These are phyloP conservation scores for Sisor rabdophorus DNA, from an alignment of 2,113 vertebrate genomes.

Conservation along the genomic window DNA sequence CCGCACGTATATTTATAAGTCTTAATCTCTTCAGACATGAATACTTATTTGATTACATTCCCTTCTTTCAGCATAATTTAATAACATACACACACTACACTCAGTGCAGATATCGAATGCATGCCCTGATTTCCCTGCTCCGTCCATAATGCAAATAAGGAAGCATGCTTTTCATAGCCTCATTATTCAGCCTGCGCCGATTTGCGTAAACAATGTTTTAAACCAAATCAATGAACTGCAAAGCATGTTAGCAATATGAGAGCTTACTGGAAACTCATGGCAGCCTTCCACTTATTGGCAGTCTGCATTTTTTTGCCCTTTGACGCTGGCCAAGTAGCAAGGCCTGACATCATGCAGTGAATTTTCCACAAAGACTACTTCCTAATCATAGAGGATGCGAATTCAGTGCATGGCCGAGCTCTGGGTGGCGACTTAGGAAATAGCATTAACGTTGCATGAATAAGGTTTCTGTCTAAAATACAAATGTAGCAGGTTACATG, in stretches of 20 bases:
- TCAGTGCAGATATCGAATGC: background rate
- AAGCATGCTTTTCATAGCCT: conserved; percentile 9
- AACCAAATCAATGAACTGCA: conserved; percentile 52
- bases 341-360: conserved; percentile 57
- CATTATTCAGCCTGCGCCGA: conserved; percentile 40
- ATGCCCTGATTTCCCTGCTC: conserved; percentile 1
- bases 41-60: no score
- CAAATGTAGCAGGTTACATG: conserved; percentile 11
- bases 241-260: conserved; percentile 53
- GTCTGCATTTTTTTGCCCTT: conserved; percentile 57
- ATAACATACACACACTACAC: background rate
- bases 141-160: conserved; percentile 7
- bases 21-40: no score
- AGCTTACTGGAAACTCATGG: conserved; percentile 54
- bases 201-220: conserved; percentile 46
- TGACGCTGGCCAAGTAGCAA: conserved; percentile 54
- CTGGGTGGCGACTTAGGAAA: conserved; percentile 34
- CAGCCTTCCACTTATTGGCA: conserved; percentile 57
- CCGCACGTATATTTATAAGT: no score
- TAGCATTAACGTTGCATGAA: conserved; percentile 18
- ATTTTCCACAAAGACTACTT: conserved; percentile 54
- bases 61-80: background rate
- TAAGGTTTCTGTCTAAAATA: conserved; percentile 9
- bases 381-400: conserved; percentile 26
- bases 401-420: conserved; percentile 18